Percentiles rank a stretch among this genome's conserved stretches.
phyloP scores from a whole-genome alignment of 2,888 invertebrate species.

The Xylota sylvarum region DNA sequence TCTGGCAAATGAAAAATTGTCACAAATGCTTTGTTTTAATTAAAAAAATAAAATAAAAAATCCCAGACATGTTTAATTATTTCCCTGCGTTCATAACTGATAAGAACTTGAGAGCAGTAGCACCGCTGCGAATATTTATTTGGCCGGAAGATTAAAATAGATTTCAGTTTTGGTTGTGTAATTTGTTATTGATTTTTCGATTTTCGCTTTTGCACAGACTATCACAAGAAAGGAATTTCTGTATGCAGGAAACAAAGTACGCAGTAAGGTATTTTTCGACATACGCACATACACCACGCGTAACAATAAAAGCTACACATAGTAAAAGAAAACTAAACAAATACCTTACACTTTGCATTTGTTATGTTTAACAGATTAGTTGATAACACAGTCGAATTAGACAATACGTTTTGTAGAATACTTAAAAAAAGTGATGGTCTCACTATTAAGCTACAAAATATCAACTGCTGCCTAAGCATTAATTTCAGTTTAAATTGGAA shows the following conservation, averaged over 20 bases:
- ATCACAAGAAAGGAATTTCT: neutral
- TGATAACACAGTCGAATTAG: no score
- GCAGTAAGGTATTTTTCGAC: no score
- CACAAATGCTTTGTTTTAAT: slow-evolving; percentile 10
- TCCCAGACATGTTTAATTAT: neutral
- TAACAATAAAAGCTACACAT: no score
- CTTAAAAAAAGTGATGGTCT: no score
- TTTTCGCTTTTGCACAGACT: neutral
- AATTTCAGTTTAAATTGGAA: no score
- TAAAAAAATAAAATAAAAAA: neutral
- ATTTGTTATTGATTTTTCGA: slow-evolving; percentile 23
- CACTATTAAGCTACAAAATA: no score
- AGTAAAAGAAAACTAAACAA: no score
- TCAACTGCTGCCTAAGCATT: no score
- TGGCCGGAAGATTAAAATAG: slow-evolving; percentile 14
- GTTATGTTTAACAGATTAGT: no score
- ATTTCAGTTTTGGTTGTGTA: slow-evolving; percentile 11
- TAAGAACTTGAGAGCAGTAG: slow-evolving; percentile 5
- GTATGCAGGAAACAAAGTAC: neutral
- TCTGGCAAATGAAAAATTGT: neutral
- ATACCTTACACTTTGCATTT: no score
- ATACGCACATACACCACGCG: no score
- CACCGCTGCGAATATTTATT: neutral
- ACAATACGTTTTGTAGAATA: no score
- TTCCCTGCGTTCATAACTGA: neutral